phyloP scores from a whole-genome alignment of 2,113 vertebrate species.

The Bungarus multicinctus region DNA sequence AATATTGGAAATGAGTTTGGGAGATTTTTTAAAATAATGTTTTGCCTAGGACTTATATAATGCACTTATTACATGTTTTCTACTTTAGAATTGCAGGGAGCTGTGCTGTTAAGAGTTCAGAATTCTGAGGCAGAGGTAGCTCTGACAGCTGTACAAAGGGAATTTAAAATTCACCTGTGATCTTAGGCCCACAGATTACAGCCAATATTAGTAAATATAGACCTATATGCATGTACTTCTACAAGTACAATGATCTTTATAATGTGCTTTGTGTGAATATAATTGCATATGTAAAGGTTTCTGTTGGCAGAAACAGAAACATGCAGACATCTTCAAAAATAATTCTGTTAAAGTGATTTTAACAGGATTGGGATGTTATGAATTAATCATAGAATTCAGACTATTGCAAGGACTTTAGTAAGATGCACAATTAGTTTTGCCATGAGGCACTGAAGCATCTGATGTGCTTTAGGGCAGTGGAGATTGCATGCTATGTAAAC shows the following conservation, averaged over 20 bases:
- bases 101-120: not conserved
- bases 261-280: not conserved
- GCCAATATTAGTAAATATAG: not conserved
- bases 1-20: not conserved
- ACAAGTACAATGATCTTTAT: not conserved
- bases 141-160: not conserved
- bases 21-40: not conserved
- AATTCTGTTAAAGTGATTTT: not conserved
- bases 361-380: not conserved
- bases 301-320: too few species aligned
- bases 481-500: not conserved
- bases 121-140: not conserved
- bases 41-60: not conserved
- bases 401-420: not conserved
- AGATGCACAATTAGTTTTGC: not conserved
- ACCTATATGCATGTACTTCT: not conserved
- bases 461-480: not conserved
- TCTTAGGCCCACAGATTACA: not conserved
- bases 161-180: not conserved
- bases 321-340: not conserved
- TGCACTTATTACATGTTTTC: not conserved
- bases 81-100: not conserved
- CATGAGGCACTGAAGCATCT: not conserved
- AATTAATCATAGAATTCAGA: not conserved
- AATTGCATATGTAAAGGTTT: not conserved